phyloP scores from a whole-genome alignment of 2,888 invertebrate genomes.

The Lottia gigantea region DNA sequence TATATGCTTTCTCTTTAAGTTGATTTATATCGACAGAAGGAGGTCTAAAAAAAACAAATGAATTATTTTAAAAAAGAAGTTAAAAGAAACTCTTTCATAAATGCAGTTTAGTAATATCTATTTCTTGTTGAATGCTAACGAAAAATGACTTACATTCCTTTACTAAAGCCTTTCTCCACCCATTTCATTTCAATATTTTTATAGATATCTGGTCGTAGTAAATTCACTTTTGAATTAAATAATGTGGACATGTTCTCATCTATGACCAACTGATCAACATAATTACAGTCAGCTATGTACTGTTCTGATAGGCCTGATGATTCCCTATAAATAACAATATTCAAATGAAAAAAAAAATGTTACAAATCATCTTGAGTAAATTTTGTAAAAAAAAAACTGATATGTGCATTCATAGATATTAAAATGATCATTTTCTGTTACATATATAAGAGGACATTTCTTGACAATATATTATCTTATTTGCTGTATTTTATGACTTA shows the following conservation, averaged over 20 bases:
- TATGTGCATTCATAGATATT: too few species aligned
- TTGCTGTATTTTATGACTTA: too few species aligned
- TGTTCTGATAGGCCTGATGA: conserved; percentile 48
- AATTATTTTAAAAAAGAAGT: neutral
- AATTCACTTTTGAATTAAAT: conserved; percentile 40
- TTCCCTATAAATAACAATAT: conserved; percentile 36
- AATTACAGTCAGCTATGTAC: conserved; percentile 42
- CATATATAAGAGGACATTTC: too few species aligned
- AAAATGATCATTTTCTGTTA: too few species aligned
- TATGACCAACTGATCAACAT: conserved; percentile 42
- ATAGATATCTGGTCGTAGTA: conserved; percentile 55
- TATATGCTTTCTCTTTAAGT: conserved; percentile 39
- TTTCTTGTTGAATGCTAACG: neutral
- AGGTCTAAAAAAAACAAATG: conserved; percentile 32
- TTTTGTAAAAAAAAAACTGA: too few species aligned
- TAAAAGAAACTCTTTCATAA: too few species aligned
- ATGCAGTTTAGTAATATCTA: too few species aligned
- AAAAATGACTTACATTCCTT: conserved; percentile 19
- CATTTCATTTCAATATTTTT: conserved; percentile 44
- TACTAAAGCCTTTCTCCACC: conserved; percentile 36
- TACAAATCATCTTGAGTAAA: too few species aligned
- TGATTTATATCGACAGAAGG: conserved; percentile 40
- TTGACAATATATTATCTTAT: too few species aligned
- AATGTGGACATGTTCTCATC: conserved; percentile 42
- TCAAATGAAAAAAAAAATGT: neutral